Base-by-base conservation (phyloP, 2,888 invertebrate genomes). In the Eristalis arbustorum region DNA sequence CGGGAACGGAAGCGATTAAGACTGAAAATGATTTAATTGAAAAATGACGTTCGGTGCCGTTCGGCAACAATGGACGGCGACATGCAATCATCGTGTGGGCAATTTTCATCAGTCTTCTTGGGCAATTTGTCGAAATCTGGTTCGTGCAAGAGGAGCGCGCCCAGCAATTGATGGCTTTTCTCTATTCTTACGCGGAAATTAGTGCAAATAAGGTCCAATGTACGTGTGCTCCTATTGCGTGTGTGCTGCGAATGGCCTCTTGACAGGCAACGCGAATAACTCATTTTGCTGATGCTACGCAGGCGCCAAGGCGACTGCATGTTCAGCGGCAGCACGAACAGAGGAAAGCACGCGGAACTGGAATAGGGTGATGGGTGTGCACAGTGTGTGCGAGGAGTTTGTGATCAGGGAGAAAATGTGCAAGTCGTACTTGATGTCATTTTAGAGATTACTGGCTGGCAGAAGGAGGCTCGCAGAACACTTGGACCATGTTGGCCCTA, bases 1-100 rank as follows among this genome's bases (percentile, higher is more conserved):
- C 10, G 23, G 72, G 84, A 78, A 66, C 81, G 85, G 82, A 85
- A 85, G 78, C 71, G 61, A 85, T 74, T 82, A 84, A 56, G 57
- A 68, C 8, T 22, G 18, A 71, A 31, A 85, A 85, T 85, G 82
- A 62, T 71, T 82, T 71, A 75, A 40, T 79, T 71, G 64, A 13
- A 57, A n/a, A 31, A 18, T 31, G 14, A 66, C 59, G 37, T 37
- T 3, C 37, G 10, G 13, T 13, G 25, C 1, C 37, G 2, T 11
- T 37, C 37, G 72, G 64, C 56, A 37, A 31, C 14, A 18, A 31
- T n/a, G 31, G 49, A 18, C 14, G n/a, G 56, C 28, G 56, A 2
- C 64, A 14, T 14, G 22, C 59, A 59, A 66, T 78, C 72, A 28
- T 61, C 18, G 14, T 22, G 25, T 56, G 3, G 49, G 49, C 18